Evolutionary conservation across 2,888 invertebrate species (phyloP).

Genomic region (Meliscaeva auricollis): DNA sequence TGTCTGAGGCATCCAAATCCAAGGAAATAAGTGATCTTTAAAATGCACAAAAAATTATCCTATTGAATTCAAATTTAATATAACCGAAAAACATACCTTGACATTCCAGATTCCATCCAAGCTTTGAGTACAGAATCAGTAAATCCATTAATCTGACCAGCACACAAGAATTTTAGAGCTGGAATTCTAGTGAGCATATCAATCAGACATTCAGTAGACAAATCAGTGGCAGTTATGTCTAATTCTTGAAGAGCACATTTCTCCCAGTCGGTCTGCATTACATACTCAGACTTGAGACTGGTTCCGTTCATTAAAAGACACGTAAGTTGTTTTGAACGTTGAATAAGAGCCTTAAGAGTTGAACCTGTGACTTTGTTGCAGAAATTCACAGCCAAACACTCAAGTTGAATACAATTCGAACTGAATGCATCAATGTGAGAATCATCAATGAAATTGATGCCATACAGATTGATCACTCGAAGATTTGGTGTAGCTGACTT

Average conservation of each 20-base stretch:
- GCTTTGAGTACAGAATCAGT: conserved; percentile 97
- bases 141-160: conserved; percentile 98
- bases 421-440: conserved; percentile 99
- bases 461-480: conserved; percentile 98
- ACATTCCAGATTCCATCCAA: conserved; percentile 94
- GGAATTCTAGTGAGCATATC: conserved; percentile 96
- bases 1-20: conserved; percentile 98
- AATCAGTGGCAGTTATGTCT: conserved; percentile 98
- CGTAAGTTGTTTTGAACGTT: conserved; percentile 95
- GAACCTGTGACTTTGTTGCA: conserved; percentile 98
- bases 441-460: conserved; percentile 99
- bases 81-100: conserved; percentile 84
- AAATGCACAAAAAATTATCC: neutral
- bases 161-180: conserved; percentile 94
- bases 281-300: conserved; percentile 95
- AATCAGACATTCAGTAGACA: conserved; percentile 96
- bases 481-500: conserved; percentile 99
- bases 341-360: conserved; percentile 96
- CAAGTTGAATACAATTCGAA: conserved; percentile 97
- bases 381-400: conserved; percentile 98
- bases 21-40: conserved; percentile 91
- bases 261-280: conserved; percentile 99
- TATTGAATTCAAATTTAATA: neutral
- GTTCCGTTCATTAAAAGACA: conserved; percentile 98
- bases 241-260: conserved; percentile 96